Evolutionary conservation across 2,888 invertebrate species (phyloP).

Genomic region (Clusia tigrina): DNA sequence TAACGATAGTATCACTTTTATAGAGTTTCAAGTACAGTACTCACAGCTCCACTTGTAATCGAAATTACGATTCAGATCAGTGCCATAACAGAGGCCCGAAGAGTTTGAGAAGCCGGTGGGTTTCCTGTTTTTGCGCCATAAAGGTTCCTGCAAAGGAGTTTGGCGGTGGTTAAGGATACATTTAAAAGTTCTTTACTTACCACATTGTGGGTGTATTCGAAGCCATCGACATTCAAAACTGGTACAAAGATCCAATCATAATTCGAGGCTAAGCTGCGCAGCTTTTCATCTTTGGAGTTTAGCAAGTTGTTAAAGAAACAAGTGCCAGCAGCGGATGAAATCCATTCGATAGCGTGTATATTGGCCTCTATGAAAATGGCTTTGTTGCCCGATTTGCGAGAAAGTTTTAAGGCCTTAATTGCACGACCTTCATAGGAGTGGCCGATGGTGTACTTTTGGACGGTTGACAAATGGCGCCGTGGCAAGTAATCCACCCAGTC

Average conservation of each 20-base stretch:
- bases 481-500: constrained; percentile 42
- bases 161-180: no score
- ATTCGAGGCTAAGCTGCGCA: constrained; percentile 37
- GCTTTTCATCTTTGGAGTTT: constrained; percentile 34
- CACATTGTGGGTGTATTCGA: constrained; percentile 48
- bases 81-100: constrained; percentile 42
- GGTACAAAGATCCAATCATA: constrained; percentile 54
- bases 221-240: constrained; percentile 52
- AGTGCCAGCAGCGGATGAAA: constrained; percentile 52
- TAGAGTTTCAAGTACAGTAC: no score
- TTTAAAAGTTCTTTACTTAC: no score
- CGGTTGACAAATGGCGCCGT: background rate
- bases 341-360: constrained; percentile 57
- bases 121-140: constrained; percentile 55
- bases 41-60: constrained; percentile 46
- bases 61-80: constrained; percentile 54
- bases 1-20: no score
- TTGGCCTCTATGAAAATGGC: constrained; percentile 51
- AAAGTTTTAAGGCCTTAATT: constrained; percentile 46
- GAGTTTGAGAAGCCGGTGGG: constrained; percentile 47
- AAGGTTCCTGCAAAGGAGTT: no score
- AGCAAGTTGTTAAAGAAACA: constrained; percentile 45
- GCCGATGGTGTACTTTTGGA: constrained; percentile 40
- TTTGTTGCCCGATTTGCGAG: constrained; percentile 45
- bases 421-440: constrained; percentile 46